A percentile compares a stretch with the other conserved stretches of the same genome.
Evolutionary conservation across 2,888 invertebrate genomes (phyloP).

Genomic region (Rotaria sp.): DNA sequence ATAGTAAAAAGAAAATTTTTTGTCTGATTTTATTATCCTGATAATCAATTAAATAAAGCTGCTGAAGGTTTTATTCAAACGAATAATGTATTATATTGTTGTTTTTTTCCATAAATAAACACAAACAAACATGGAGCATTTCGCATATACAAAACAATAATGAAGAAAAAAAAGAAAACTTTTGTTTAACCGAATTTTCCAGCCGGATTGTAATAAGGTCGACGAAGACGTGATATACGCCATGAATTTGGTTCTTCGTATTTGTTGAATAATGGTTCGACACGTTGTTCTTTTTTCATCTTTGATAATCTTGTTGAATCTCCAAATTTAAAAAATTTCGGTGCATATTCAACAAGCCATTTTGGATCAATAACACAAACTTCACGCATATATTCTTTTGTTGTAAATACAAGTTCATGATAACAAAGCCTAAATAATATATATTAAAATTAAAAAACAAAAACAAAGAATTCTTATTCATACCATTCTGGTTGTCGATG

Average conservation of each 20-base stretch:
- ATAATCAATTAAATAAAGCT: too few species aligned
- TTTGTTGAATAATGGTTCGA: slow-evolving; percentile 95
- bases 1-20: too few species aligned
- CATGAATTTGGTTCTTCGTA: slow-evolving; percentile 98
- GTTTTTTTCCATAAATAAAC: not conserved
- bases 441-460: not conserved
- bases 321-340: slow-evolving; percentile 95
- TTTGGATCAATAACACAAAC: slow-evolving; percentile 61
- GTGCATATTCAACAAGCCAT: slow-evolving; percentile 97
- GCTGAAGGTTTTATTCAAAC: too few species aligned
- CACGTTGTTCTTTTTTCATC: slow-evolving; percentile 94
- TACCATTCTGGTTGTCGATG: slow-evolving; percentile 97
- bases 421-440: slow-evolving; percentile 58
- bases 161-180: not conserved
- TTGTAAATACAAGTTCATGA: slow-evolving; percentile 94
- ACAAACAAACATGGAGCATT: not conserved
- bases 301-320: slow-evolving; percentile 96
- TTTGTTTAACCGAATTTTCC: slow-evolving; percentile 29
- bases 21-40: too few species aligned
- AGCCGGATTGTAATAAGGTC: slow-evolving; percentile 41
- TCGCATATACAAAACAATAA: not conserved
- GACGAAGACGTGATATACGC: slow-evolving; percentile 71
- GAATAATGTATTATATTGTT: too few species aligned
- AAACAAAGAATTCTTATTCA: slow-evolving; percentile 45
- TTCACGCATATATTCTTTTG: slow-evolving; percentile 97